Evolutionary conservation across 2,797 vertebrate species (phyloP).

Genomic region (Eulemur mongoz): DNA sequence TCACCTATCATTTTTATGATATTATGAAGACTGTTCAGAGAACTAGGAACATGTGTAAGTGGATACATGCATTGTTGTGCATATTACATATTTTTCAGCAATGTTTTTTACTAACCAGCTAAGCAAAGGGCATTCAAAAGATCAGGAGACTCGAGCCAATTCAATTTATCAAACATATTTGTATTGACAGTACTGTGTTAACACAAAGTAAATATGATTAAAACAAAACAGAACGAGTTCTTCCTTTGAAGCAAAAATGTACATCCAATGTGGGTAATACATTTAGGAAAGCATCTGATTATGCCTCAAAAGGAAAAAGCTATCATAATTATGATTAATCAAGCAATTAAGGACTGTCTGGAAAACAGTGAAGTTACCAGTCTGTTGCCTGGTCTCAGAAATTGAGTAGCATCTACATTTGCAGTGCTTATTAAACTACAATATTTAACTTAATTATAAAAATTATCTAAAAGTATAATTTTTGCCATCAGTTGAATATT

Average conservation of each 20-base stretch:
- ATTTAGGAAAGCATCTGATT: not conserved
- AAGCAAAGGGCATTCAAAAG: not conserved
- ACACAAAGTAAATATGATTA: not conserved
- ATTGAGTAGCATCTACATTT: not conserved
- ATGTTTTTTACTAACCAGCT: not conserved
- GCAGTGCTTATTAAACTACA: not conserved
- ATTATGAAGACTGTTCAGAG: not conserved
- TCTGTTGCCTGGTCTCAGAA: not conserved
- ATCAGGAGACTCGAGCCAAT: not conserved
- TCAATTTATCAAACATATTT: not conserved
- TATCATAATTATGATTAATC: not conserved
- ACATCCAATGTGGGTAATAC: not conserved
- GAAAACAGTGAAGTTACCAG: not conserved
- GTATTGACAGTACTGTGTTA: not conserved
- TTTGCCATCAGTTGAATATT: not conserved
- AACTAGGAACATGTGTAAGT: not conserved
- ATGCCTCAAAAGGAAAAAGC: not conserved
- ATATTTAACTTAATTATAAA: conserved; percentile 32
- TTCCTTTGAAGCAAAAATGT: not conserved
- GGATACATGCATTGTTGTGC: not conserved
- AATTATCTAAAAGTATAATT: conserved; percentile 1
- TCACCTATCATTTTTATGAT: not conserved
- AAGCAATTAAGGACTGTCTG: not conserved
- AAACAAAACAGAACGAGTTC: not conserved
- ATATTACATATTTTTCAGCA: not conserved